Conservation (phyloP, 2,797 vertebrate genomes). For the Mormyrus hasselquistii region DNA sequence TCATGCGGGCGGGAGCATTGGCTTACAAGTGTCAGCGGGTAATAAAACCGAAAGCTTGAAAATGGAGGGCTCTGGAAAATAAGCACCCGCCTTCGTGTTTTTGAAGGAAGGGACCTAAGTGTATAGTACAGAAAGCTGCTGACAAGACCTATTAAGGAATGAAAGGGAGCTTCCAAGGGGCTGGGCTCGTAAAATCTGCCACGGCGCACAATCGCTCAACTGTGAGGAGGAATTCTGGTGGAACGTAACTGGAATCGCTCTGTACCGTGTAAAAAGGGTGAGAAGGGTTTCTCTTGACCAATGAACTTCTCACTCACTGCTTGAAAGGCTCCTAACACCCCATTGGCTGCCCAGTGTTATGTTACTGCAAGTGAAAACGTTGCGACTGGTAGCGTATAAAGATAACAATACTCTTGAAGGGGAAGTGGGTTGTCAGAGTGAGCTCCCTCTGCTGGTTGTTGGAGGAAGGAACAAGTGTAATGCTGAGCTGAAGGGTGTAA, state of each 20-base stretch:
- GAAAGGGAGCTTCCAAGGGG: not conserved
- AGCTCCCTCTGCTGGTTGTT: not conserved
- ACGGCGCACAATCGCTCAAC: not conserved
- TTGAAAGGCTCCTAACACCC: not conserved
- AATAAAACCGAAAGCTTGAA: not conserved
- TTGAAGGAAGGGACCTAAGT: not conserved
- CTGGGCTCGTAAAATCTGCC: not conserved
- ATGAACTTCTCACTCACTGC: not conserved
- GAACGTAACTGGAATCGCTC: not conserved
- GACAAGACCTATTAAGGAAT: not conserved
- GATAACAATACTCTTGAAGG: not conserved
- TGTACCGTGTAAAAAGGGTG: too few species aligned
- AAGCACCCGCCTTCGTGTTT: not conserved
- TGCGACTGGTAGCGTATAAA: not conserved
- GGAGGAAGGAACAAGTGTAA: not conserved
- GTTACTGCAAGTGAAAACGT: not conserved
- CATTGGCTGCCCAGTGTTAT: not conserved
- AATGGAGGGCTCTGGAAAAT: not conserved
- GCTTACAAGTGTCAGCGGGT: not conserved
- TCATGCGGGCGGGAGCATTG: not conserved
- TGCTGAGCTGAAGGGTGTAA: not conserved
- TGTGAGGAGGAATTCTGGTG: not conserved
- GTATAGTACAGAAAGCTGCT: not conserved
- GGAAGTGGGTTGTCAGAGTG: not conserved
- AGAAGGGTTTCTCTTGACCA: not conserved